phyloP scores from a whole-genome alignment of 2,113 vertebrate genomes.

The Sebastes fasciatus region DNA sequence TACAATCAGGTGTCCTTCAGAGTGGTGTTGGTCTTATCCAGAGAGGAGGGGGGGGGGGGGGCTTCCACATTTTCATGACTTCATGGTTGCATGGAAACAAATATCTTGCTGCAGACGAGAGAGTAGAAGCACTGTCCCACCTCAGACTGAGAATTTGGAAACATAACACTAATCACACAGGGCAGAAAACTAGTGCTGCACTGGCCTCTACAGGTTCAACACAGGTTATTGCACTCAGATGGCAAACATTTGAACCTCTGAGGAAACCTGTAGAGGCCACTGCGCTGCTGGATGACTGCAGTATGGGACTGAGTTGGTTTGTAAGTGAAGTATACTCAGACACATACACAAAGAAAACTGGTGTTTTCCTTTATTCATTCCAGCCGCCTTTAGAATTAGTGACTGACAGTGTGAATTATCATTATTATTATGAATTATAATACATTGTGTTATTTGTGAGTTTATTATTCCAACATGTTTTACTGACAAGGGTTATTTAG shows the following conservation, averaged over 20 bases:
- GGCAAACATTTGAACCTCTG: constrained; percentile 47
- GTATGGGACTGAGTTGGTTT: background rate
- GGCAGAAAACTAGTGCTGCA: constrained; percentile 77
- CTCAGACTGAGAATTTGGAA: constrained; percentile 55
- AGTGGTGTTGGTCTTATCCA: constrained; percentile 1
- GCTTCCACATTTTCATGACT: background rate
- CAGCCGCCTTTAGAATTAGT: background rate
- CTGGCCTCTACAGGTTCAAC: constrained; percentile 80
- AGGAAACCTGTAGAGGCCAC: constrained; percentile 60
- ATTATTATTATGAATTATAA: background rate
- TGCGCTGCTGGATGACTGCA: constrained; percentile 42
- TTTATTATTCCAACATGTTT: background rate
- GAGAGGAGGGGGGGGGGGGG: background rate
- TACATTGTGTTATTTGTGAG: background rate
- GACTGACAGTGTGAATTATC: background rate
- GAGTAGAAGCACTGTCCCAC: constrained; percentile 30
- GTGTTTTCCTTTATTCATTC: background rate
- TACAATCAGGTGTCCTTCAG: constrained; percentile 25
- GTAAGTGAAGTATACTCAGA: background rate
- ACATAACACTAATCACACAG: constrained; percentile 69
- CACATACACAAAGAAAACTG: background rate
- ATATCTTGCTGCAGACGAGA: constrained; percentile 21
- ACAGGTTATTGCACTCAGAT: constrained; percentile 73
- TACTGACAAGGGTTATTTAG: background rate
- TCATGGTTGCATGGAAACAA: constrained; percentile 17